Evolutionary conservation across 2,797 vertebrate genomes (phyloP).

Genomic region (Discoglossus pictus): DNA sequence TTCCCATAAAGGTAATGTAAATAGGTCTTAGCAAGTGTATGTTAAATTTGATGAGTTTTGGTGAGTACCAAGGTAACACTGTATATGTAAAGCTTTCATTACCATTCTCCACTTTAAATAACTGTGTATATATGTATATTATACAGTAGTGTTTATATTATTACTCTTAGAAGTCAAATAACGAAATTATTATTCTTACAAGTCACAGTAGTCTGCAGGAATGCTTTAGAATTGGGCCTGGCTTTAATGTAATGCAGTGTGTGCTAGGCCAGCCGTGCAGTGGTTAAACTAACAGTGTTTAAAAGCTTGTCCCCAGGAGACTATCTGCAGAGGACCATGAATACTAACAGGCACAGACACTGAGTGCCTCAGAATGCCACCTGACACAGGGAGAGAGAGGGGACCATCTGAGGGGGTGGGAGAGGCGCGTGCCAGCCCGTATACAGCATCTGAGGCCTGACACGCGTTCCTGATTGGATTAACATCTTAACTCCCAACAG

Average conservation of each 20-base stretch:
- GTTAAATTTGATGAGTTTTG: too few species aligned
- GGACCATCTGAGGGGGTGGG: slow-evolving; percentile 27
- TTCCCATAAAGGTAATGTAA: too few species aligned
- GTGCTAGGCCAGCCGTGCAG: slow-evolving; percentile 22
- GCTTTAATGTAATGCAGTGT: background rate
- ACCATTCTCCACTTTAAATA: too few species aligned
- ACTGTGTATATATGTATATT: too few species aligned
- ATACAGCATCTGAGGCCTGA: slow-evolving; percentile 87
- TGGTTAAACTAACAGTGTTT: slow-evolving; percentile 38
- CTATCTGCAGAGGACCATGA: slow-evolving; percentile 34
- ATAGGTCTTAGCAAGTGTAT: too few species aligned
- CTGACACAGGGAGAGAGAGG: slow-evolving; percentile 64
- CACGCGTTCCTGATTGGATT: slow-evolving; percentile 97
- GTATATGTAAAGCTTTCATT: too few species aligned
- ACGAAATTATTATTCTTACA: too few species aligned
- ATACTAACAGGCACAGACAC: slow-evolving; percentile 54
- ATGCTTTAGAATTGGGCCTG: background rate
- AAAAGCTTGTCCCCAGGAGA: slow-evolving; percentile 34
- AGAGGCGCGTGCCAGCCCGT: slow-evolving; percentile 67
- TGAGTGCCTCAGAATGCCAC: slow-evolving; percentile 76
- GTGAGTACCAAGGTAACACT: too few species aligned
- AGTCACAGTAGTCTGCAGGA: background rate
- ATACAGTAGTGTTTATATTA: too few species aligned
- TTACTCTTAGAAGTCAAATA: too few species aligned
- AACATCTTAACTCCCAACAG: slow-evolving; percentile 96